A percentile compares a stretch with the other conserved stretches of the same genome.
These are phyloP conservation scores for Parazoanthus atlanticus DNA, from an alignment of 92 coral and sea anemone species.

Conservation along the genomic window DNA sequence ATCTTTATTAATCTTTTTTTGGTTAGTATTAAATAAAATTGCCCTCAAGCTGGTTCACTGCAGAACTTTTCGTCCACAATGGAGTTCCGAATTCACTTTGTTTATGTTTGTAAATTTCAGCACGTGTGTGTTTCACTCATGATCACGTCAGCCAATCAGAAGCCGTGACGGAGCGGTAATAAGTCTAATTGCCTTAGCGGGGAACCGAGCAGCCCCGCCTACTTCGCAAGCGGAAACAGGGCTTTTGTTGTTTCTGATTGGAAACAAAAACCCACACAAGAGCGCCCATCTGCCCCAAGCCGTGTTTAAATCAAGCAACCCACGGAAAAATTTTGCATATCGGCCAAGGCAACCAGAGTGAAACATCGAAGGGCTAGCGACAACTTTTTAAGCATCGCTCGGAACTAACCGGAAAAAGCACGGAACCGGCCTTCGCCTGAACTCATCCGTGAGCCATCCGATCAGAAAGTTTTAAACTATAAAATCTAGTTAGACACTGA, in stretches of 20 bases:
- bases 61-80: not conserved
- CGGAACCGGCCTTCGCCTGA: not conserved
- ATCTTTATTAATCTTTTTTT: not conserved
- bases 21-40: not conserved
- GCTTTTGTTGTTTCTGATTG: constrained; percentile 70
- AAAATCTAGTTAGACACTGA: not conserved
- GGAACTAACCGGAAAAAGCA: not conserved
- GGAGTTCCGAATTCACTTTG: constrained; percentile 32
- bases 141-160: constrained; percentile 49
- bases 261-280: constrained; percentile 75
- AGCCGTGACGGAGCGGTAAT: constrained; percentile 47
- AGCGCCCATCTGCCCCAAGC: constrained; percentile 63
- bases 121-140: constrained; percentile 66
- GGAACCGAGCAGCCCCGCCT: constrained; percentile 66
- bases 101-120: constrained; percentile 60
- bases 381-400: not conserved
- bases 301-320: constrained; percentile 46
- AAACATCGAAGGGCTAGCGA: not conserved
- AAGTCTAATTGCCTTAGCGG: constrained; percentile 55
- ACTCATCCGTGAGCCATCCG: not conserved
- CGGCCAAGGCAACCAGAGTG: constrained; percentile 31
- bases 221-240: constrained; percentile 69
- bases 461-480: not conserved
- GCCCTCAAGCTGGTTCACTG: not conserved
- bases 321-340: constrained; percentile 34